Evolutionary conservation across 2,888 invertebrate species (phyloP).

Genomic region (Nudaria mundana): DNA sequence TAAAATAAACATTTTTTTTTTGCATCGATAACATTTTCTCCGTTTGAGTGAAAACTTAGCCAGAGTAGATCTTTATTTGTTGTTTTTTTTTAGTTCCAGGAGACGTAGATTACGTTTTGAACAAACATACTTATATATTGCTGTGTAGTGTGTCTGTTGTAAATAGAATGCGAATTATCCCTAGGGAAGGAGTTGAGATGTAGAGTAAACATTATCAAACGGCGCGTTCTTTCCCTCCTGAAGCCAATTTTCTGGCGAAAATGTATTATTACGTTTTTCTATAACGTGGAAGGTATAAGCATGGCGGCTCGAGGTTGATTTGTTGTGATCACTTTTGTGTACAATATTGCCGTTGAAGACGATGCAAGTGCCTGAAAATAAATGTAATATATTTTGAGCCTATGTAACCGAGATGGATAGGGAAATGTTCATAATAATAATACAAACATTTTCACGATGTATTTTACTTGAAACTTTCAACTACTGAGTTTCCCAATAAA

Average conservation of each 20-base stretch:
- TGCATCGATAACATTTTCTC: not conserved
- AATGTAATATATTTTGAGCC: not conserved
- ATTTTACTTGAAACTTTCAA: too few relatives aligned
- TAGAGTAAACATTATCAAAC: constrained; percentile 86
- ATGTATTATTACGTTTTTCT: constrained; percentile 88
- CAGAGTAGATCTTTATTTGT: too few relatives aligned
- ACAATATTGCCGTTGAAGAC: constrained; percentile 96
- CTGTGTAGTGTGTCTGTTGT: too few relatives aligned
- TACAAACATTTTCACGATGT: too few relatives aligned
- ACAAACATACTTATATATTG: too few relatives aligned
- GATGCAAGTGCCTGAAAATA: constrained; percentile 87
- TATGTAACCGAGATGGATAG: too few relatives aligned
- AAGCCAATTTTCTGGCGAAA: constrained; percentile 92
- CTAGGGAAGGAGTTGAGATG: too few relatives aligned
- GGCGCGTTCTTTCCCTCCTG: constrained; percentile 86
- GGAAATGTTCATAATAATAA: not conserved
- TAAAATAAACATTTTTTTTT: not conserved
- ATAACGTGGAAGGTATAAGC: constrained; percentile 98
- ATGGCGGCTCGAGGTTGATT: constrained; percentile 90
- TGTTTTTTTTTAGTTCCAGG: too few relatives aligned
- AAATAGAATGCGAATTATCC: not conserved
- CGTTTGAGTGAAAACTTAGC: not conserved
- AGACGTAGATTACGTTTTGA: too few relatives aligned
- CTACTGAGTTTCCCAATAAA: too few relatives aligned
- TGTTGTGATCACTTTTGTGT: constrained; percentile 94